Evolutionary conservation across 2,113 vertebrate genomes (phyloP).

Genomic region (Mastomys coucha): DNA sequence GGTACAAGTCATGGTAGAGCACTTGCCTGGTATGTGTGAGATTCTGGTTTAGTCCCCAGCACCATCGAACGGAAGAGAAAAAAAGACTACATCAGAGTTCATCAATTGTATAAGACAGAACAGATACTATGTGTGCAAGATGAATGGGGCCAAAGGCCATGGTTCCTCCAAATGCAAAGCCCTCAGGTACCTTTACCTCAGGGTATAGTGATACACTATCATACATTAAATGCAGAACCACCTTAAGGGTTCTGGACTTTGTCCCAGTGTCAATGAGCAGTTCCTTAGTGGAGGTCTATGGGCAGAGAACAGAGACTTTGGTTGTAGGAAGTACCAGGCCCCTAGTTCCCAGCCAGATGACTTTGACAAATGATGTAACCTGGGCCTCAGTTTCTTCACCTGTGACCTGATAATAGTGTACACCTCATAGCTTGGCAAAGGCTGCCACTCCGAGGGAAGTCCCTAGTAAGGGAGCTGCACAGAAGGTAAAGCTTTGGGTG

Average conservation of each 20-base stretch:
- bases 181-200: neutral
- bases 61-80: too few relatives aligned
- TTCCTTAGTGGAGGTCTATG: neutral
- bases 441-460: neutral
- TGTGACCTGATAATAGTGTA: neutral
- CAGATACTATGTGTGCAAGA: neutral
- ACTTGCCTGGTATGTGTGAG: neutral
- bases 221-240: neutral
- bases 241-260: neutral
- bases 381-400: conserved; percentile 37
- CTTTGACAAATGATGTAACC: neutral
- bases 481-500: neutral
- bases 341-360: neutral
- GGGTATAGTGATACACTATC: neutral
- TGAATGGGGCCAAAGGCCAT: neutral
- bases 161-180: neutral
- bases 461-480: neutral
- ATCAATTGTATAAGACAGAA: neutral
- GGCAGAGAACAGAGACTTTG: neutral
- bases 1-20: neutral
- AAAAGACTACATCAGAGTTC: neutral
- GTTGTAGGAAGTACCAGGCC: neutral
- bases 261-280: neutral
- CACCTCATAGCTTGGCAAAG: neutral
- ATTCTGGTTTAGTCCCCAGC: neutral